Conservation (phyloP, 2,113 vertebrate species). For the Amphiprion percula region DNA sequence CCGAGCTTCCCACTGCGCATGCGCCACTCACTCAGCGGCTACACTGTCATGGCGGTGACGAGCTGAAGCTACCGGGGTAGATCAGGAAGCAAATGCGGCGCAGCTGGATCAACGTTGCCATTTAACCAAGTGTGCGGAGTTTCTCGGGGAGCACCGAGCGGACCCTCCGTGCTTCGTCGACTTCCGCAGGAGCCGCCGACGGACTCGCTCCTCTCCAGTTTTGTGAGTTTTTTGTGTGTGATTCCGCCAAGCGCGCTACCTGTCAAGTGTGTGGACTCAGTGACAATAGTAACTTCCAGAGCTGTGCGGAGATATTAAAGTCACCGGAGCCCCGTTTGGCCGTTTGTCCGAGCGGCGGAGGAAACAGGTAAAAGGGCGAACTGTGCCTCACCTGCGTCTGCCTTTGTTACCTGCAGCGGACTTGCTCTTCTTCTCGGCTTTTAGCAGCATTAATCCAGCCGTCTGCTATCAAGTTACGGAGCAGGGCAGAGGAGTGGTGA, state of each 20-base stretch:
- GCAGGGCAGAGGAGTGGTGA: constrained; percentile 54
- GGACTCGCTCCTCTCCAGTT: constrained; percentile 49
- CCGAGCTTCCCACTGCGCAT: constrained; percentile 80
- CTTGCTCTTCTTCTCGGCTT: constrained; percentile 30
- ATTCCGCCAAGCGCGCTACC: constrained; percentile 64
- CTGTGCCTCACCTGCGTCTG: constrained; percentile 22
- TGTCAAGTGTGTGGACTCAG: constrained; percentile 74
- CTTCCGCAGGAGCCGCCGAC: constrained; percentile 34
- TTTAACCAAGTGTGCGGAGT: constrained; percentile 61
- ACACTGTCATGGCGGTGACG: constrained; percentile 94
- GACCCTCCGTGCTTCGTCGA: constrained; percentile 36
- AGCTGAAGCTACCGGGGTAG: constrained; percentile 79
- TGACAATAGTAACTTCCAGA: constrained; percentile 77
- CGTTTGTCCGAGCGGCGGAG: constrained; percentile 36
- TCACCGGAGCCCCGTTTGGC: constrained; percentile 43
- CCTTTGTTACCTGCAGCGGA: constrained; percentile 28
- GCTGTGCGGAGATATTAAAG: constrained; percentile 57
- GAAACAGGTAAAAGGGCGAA: constrained; percentile 20
- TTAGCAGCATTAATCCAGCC: constrained; percentile 52
- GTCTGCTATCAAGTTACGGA: constrained; percentile 81
- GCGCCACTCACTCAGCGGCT: constrained; percentile 78
- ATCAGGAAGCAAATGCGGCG: constrained; percentile 86
- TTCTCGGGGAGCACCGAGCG: constrained; percentile 30
- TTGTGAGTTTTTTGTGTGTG: constrained; percentile 60
- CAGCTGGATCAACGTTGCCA: constrained; percentile 67